Conservation (phyloP, 2,797 vertebrate genomes). For the Neomorphus geoffroyi region DNA sequence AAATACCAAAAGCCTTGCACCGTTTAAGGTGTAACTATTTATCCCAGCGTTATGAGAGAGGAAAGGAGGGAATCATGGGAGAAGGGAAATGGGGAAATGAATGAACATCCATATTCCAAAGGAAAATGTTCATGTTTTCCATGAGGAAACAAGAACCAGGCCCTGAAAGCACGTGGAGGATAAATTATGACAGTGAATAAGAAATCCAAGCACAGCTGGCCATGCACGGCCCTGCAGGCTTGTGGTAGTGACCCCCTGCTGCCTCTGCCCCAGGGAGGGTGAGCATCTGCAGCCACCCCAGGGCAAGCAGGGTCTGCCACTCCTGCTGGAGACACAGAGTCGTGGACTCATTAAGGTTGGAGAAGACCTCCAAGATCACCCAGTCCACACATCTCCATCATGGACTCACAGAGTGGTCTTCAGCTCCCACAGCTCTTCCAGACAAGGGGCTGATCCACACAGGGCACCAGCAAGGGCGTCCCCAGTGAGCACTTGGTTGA, state of each 20-base stretch:
- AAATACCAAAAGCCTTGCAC: not conserved
- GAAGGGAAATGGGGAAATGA: not conserved
- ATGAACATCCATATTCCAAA: not conserved
- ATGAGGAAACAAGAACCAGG: not conserved
- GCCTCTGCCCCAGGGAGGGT: not conserved
- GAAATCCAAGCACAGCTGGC: not conserved
- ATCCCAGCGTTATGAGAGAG: not conserved
- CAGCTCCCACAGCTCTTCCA: not conserved
- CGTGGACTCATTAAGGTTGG: no score
- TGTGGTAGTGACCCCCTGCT: accelerated
- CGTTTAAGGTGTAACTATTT: not conserved
- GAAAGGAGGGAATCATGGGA: not conserved
- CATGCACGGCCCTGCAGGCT: not conserved
- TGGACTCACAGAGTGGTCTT: not conserved
- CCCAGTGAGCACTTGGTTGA: accelerated
- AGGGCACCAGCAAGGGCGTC: not conserved
- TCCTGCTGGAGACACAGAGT: not conserved
- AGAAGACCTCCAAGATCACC: no score
- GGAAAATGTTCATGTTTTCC: not conserved
- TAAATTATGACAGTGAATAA: not conserved
- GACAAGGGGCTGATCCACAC: not conserved
- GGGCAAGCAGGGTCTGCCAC: not conserved
- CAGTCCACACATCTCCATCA: not conserved
- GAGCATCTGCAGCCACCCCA: accelerated
- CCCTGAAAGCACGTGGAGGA: accelerated